Percentiles rank a stretch among this genome's conserved stretches.
Conservation (phyloP, 2,113 vertebrate genomes). For the Oryzias melastigma region DNA sequence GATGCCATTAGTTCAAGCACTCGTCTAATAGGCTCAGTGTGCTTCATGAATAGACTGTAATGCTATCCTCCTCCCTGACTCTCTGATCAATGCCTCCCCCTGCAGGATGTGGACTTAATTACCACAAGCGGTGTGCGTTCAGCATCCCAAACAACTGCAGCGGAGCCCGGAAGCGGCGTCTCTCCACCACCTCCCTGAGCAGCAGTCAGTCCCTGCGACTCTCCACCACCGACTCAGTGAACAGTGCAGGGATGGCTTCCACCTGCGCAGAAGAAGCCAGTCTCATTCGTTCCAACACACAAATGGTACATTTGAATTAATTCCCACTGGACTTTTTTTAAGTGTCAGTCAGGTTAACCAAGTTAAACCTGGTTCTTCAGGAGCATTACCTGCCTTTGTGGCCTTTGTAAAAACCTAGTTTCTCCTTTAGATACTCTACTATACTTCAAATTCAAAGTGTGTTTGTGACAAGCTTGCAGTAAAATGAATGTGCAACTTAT, state of each 20-base stretch:
- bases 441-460: too few species aligned
- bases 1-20: too few species aligned
- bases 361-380: too few species aligned
- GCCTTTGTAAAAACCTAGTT: too few species aligned
- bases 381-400: too few species aligned
- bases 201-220: constrained; percentile 85
- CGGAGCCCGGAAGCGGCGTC: constrained; percentile 84
- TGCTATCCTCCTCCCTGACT: background rate
- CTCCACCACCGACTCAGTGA: constrained; percentile 79
- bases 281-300: constrained; percentile 75
- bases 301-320: constrained; percentile 61
- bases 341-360: too few species aligned
- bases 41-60: background rate
- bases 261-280: constrained; percentile 67
- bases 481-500: too few species aligned
- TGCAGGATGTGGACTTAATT: constrained; percentile 90
- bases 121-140: constrained; percentile 93
- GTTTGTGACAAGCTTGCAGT: too few species aligned
- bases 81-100: constrained; percentile 43
- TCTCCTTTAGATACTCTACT: too few species aligned
- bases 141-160: constrained; percentile 94
- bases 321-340: background rate
- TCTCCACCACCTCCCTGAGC: constrained; percentile 87
- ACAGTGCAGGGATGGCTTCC: constrained; percentile 65
- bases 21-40: constrained; percentile 2